phyloP scores from a whole-genome alignment of 2,888 invertebrate species.

The Cephus runcator region DNA sequence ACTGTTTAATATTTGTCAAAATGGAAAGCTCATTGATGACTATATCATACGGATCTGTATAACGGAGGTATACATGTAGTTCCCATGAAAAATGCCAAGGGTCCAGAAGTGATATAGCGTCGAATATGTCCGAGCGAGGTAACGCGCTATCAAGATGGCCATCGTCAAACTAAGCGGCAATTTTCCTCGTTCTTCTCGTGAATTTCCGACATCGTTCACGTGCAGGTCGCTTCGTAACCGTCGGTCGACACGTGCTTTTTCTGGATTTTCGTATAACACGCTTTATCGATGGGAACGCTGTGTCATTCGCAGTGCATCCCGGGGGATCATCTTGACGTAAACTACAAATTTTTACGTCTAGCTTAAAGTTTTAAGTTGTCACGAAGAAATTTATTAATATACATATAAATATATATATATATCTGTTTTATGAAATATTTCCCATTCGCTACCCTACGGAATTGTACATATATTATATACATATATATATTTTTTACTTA shows the following conservation, averaged over 20 bases:
- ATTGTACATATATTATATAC: too few relatives aligned
- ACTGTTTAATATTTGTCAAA: slow-evolving; percentile 36
- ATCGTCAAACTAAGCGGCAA: slow-evolving; percentile 2
- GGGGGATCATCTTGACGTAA: background rate
- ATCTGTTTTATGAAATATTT: background rate
- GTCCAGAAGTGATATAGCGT: background rate
- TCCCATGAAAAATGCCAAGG: slow-evolving; percentile 2
- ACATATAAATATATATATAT: background rate
- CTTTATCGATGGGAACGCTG: background rate
- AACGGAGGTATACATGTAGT: background rate
- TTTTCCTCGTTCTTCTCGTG: background rate
- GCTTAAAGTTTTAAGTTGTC: background rate
- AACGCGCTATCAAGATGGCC: background rate
- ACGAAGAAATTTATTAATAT: background rate
- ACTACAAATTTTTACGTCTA: background rate
- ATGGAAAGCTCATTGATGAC: background rate
- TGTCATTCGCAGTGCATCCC: background rate
- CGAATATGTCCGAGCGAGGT: background rate
- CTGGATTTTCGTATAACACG: background rate
- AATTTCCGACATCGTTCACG: slow-evolving; percentile 1
- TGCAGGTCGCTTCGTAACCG: background rate
- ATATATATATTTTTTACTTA: too few relatives aligned
- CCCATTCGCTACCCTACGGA: background rate
- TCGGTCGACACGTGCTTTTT: background rate
- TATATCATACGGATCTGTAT: background rate